phyloP scores from a whole-genome alignment of 1,140 invertebrate genomes.

The Scylla paramamosain region DNA sequence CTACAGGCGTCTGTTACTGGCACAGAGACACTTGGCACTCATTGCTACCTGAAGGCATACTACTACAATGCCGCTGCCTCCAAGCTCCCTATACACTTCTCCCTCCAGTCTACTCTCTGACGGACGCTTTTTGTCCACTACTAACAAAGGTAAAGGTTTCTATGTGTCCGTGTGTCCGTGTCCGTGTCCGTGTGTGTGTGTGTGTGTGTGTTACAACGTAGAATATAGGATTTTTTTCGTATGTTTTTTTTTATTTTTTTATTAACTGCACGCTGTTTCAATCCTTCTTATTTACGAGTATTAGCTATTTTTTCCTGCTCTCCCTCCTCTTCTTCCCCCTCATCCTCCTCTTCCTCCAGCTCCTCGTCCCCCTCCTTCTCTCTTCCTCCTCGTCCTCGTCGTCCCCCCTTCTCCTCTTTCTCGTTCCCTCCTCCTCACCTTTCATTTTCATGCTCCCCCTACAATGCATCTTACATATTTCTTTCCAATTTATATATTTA shows the following conservation, averaged over 20 bases:
- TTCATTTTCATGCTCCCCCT: not conserved
- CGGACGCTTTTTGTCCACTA: too few relatives aligned
- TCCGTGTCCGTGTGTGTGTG: not conserved
- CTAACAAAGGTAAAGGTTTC: too few relatives aligned
- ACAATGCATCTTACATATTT: too few relatives aligned
- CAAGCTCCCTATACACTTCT: not conserved
- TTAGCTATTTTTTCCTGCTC: not conserved
- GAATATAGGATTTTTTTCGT: too few relatives aligned
- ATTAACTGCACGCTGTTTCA: not conserved
- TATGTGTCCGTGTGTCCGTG: too few relatives aligned
- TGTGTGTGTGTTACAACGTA: conserved; percentile 13
- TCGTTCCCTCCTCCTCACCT: not conserved
- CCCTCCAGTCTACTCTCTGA: not conserved
- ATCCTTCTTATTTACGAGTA: not conserved
- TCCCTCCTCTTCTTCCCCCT: too few relatives aligned
- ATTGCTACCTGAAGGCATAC: too few relatives aligned
- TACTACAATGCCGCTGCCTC: conserved; percentile 17
- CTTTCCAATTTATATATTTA: too few relatives aligned
- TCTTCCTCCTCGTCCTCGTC: not conserved
- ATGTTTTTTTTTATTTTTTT: too few relatives aligned
- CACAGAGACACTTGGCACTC: conserved; percentile 18
- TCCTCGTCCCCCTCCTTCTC: not conserved
- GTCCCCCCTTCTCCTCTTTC: not conserved
- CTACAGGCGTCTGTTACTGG: conserved; percentile 9
- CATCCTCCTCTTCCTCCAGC: too few relatives aligned